Percentiles rank a stretch among this genome's conserved stretches.
phyloP scores from a whole-genome alignment of 2,113 vertebrate species.

The Onychostruthus taczanowskii region DNA sequence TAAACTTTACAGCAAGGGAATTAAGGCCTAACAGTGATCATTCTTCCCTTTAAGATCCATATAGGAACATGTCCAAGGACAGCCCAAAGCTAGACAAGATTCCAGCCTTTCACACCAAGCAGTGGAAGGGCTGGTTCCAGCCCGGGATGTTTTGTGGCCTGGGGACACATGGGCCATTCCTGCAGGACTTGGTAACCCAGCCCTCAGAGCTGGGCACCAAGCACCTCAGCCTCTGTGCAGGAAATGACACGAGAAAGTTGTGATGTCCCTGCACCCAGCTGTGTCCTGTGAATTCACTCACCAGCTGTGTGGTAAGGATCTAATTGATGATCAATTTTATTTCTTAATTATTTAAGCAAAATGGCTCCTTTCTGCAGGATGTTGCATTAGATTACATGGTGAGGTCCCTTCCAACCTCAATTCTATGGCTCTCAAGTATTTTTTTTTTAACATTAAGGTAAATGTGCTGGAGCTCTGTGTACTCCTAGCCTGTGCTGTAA shows the following conservation, averaged over 20 bases:
- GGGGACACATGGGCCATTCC: rapidly evolving
- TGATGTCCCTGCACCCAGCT: not conserved
- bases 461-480: not conserved
- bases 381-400: not conserved
- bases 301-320: not conserved
- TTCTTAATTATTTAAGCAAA: not conserved
- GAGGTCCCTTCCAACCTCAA: not conserved
- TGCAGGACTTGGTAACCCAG: not conserved
- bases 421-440: not conserved
- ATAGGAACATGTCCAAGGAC: not conserved
- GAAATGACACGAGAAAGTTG: not conserved
- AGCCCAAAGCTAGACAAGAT: not conserved
- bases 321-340: not conserved
- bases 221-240: not conserved
- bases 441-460: not conserved
- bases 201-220: not conserved
- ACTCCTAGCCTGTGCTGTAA: not conserved
- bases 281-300: not conserved
- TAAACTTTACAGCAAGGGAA: not conserved
- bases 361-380: not conserved
- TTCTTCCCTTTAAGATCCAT: not conserved
- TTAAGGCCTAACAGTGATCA: not conserved
- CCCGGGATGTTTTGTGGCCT: not conserved
- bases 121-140: not conserved
- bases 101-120: not conserved